A percentile compares a stretch with the other conserved stretches of the same genome.
Evolutionary conservation across 2,888 invertebrate genomes (phyloP).

Genomic region (Alviniconcha strummeri): DNA sequence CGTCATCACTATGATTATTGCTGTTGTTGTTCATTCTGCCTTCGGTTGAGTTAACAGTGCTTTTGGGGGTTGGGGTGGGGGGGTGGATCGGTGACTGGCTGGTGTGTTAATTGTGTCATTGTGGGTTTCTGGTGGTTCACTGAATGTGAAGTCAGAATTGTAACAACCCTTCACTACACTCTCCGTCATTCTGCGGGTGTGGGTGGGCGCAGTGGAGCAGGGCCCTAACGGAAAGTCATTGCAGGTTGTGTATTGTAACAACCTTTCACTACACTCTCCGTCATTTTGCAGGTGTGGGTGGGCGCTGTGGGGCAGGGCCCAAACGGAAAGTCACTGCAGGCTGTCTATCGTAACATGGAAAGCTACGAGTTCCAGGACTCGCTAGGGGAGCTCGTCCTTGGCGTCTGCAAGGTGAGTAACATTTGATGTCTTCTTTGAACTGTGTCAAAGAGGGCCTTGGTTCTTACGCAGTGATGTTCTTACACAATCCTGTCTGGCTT

Average conservation of each 20-base stretch:
- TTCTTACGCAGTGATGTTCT: too few species aligned
- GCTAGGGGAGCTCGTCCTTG: constrained; percentile 77
- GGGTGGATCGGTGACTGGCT: background rate
- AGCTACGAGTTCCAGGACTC: constrained; percentile 79
- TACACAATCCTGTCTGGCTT: too few species aligned
- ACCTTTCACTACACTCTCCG: too few species aligned
- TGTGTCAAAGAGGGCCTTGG: too few species aligned
- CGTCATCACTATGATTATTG: background rate
- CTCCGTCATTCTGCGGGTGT: too few species aligned
- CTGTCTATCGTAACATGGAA: constrained; percentile 75
- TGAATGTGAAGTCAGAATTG: too few species aligned
- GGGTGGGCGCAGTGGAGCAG: too few species aligned
- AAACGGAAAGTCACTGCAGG: constrained; percentile 74
- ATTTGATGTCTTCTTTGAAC: background rate
- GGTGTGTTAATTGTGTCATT: background rate
- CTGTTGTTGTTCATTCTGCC: background rate
- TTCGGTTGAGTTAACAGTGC: too few species aligned
- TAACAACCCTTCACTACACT: constrained; percentile 46
- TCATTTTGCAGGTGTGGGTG: constrained; percentile 78
- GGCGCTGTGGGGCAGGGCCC: constrained; percentile 77
- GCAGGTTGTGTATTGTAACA: too few species aligned
- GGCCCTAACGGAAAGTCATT: too few species aligned
- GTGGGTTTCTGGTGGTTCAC: too few species aligned
- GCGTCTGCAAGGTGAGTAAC: constrained; percentile 74
- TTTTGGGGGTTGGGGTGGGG: background rate